A percentile compares a stretch with the other conserved stretches of the same genome.
phyloP scores from a whole-genome alignment of 1,140 invertebrate genomes.

The Mercenaria mercenaria region DNA sequence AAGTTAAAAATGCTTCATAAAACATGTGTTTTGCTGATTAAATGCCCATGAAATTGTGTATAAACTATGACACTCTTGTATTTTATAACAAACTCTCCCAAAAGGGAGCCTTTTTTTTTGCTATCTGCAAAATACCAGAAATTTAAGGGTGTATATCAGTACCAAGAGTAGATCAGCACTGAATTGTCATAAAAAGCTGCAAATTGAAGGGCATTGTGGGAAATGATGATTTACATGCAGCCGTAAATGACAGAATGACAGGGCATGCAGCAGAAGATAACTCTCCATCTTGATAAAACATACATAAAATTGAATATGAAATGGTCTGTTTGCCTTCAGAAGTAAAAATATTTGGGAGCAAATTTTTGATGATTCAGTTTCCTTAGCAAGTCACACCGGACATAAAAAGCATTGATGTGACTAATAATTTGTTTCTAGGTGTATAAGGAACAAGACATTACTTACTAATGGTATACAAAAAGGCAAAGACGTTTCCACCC shows the following conservation, averaged over 20 bases:
- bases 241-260: not conserved
- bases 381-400: not conserved
- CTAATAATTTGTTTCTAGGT: not conserved
- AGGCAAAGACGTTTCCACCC: not conserved
- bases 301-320: not conserved
- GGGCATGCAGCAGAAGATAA: not conserved
- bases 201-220: constrained; percentile 27
- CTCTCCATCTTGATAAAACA: constrained; percentile 26
- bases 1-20: constrained; percentile 2
- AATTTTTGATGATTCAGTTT: not conserved
- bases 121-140: not conserved
- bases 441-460: not conserved
- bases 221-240: constrained; percentile 20
- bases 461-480: not conserved
- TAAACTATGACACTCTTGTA: not conserved
- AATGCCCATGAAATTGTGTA: not conserved
- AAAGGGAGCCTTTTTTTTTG: not conserved
- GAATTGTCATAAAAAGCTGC: not conserved
- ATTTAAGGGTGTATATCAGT: not conserved
- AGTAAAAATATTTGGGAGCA: not conserved
- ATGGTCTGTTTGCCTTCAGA: not conserved
- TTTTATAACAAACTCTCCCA: not conserved
- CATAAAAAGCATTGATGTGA: not conserved
- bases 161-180: not conserved
- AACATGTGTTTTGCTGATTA: not conserved